Evolutionary conservation across 2,113 vertebrate species (phyloP), one percentile per base, ranked within the genome.

Genomic region (Lagenorhynchus albirostris): DNA sequence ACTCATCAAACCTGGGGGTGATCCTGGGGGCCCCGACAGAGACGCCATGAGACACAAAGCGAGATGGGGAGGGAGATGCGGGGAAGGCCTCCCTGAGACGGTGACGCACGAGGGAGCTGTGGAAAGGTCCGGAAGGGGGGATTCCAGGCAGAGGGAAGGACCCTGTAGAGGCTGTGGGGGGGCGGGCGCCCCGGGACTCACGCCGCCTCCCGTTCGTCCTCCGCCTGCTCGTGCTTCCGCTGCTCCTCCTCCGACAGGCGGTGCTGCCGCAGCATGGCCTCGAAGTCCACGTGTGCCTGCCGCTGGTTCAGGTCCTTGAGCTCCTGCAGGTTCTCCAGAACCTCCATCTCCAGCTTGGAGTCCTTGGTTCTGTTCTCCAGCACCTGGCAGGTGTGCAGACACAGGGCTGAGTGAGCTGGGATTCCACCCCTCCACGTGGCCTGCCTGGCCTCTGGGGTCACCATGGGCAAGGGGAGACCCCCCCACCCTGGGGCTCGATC

Each of bases 291-390:
- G 0, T 98, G 99, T 0, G 99, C 99, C 99, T 99, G 99, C 7
- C 99, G 99, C 98, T 99, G 99, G 98, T 99, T 99, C 87, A 99
- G 98, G 71, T 99, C 99, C 97, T 99, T 99, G 96, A 99, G 98
- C 98, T 99, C 99, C 98, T 99, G 99, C 47, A 99, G 99, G 98
- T 99, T 99, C 98, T 99, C 99, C 98, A 99, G 97, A 20, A 99
- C 99, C 97, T 99, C 99, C 99, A 99, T 99, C 98, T 99, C 99
- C 98, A 99, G 98, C 97, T 99, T 99, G 6, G 99, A 99, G 98
- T 99, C 99, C 93, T 99, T 99, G 17, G 99, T 99, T 33, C 99
- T 98, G 97, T 99, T 99, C 98, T 99, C 99, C 96, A 99, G 98
- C 76, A 99, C 99, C 99, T 99, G 97, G 15, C 0, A 36, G 12